A percentile compares a stretch with the other conserved stretches of the same genome.
phyloP scores from a whole-genome alignment of 2,888 invertebrate species.

The Drosophila recens region DNA sequence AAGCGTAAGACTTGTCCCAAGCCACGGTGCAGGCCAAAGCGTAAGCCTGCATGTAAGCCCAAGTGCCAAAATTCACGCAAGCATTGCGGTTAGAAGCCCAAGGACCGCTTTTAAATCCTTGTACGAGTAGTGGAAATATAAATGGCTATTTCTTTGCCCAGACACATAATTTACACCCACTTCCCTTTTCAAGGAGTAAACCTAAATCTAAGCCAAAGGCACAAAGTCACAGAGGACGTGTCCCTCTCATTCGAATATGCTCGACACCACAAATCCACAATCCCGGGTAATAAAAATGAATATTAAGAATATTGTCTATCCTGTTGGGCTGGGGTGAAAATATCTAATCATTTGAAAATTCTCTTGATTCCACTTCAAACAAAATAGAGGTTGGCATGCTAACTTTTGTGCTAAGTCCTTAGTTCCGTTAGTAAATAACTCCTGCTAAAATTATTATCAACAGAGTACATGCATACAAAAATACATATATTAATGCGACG shows the following conservation, averaged over 20 bases:
- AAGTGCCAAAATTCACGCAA: no score
- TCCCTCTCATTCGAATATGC: not conserved
- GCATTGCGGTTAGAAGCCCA: no score
- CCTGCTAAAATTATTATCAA: no score
- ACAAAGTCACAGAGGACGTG: conserved; percentile 2
- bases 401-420: no score
- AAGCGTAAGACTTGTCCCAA: no score
- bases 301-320: conserved; percentile 3
- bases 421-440: no score
- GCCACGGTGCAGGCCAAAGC: no score
- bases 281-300: not conserved
- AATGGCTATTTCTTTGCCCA: conserved; percentile 25
- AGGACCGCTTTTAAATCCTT: not conserved
- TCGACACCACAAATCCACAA: not conserved
- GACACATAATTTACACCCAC: conserved; percentile 61
- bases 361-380: no score
- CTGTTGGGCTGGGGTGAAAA: not conserved
- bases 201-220: conserved; percentile 7
- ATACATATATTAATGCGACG: no score
- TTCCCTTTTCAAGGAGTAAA: not conserved
- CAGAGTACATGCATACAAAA: no score
- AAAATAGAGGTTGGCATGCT: no score
- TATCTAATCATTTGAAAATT: not conserved
- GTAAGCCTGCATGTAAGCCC: no score
- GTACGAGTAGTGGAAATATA: conserved; percentile 29